Evolutionary conservation across 2,888 invertebrate species (phyloP).

Genomic region (Brenthis ino): DNA sequence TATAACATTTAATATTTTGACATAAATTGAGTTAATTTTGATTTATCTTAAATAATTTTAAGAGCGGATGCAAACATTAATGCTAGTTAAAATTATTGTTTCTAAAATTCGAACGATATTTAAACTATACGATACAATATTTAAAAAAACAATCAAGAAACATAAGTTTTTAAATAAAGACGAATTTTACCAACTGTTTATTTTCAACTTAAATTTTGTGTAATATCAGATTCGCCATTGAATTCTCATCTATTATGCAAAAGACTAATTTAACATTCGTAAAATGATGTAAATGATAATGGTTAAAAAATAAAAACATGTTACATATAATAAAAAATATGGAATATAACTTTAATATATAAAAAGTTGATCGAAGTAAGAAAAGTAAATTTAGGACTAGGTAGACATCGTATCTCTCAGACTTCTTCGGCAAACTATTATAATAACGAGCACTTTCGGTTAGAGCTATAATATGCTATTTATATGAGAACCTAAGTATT

Average conservation of each 20-base stretch:
- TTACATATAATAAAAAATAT: slow-evolving; percentile 7
- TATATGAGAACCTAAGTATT: slow-evolving; percentile 46
- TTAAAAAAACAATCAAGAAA: neutral
- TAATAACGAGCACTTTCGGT: slow-evolving; percentile 58
- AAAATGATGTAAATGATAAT: slow-evolving; percentile 1
- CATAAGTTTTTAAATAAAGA: too few species aligned
- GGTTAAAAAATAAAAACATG: slow-evolving; percentile 10
- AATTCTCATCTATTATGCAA: slow-evolving; percentile 19
- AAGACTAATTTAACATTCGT: neutral
- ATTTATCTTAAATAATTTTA: slow-evolving; percentile 22
- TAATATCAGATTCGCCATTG: slow-evolving; percentile 22
- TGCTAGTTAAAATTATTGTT: slow-evolving; percentile 12
- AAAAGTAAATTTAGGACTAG: slow-evolving; percentile 51
- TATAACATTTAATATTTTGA: slow-evolving; percentile 29
- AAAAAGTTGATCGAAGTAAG: slow-evolving; percentile 46
- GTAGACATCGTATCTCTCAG: slow-evolving; percentile 55
- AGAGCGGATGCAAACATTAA: slow-evolving; percentile 36
- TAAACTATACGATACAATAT: neutral
- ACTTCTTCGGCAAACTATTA: slow-evolving; percentile 61
- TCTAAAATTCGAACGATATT: neutral
- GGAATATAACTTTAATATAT: slow-evolving; percentile 12
- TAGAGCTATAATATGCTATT: slow-evolving; percentile 56
- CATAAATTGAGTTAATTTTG: slow-evolving; percentile 21
- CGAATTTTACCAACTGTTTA: too few species aligned
- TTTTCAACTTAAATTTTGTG: too few species aligned